Evolutionary conservation across 2,113 vertebrate species (phyloP), one percentile per base, ranked within the genome.

Genomic region (Mohoua ochrocephala): DNA sequence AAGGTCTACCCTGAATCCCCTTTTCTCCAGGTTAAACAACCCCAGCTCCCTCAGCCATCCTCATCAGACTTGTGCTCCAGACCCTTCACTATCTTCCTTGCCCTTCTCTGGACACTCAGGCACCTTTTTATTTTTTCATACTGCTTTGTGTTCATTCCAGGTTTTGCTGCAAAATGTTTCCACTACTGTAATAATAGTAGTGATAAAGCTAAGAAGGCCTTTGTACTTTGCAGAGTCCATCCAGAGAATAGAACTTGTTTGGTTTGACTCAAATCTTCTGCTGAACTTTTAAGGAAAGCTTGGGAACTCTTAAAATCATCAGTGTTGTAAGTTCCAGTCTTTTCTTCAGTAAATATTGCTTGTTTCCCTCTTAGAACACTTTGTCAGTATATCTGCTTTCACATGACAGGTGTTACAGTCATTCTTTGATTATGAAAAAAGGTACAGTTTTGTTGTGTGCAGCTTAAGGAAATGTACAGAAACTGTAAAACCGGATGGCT

Each of bases 121-220:
- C 74, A 70, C 47, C 47, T 11, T 87, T 61, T 61, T 70, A 39
- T 78, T 79, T 70, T 87, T 87, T 61, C 84, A 41, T 78, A 79
- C 56, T 54, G 30, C 74, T 47, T 87, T 87, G 56, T 87, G n/a
- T 78, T 87, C 74, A 79, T 87, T 79, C 84, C 47, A 79, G 64
- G 74, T 78, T 78, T 78, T 70, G 74, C 56, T 87, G 75, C 47
- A 87, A 79, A 78, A 78, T 87, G 47, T 70, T 70, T 87, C 47
- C 84, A 70, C 74, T 70, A 79, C 84, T 78, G 74, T 87, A 87
- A 53, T 87, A 63, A 70, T 50, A 70, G 64, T 87, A 87, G 84
- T 87, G 74, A 87, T 70, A 78, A 87, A 87, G 64, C 84, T 87
- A 87, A 87, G 84, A 87, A 78, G n/a, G 64, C 64, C 74, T 87